phyloP scores from a whole-genome alignment of 2,113 vertebrate genomes.

The rabbit (Oryctolagus cuniculus) region DNA sequence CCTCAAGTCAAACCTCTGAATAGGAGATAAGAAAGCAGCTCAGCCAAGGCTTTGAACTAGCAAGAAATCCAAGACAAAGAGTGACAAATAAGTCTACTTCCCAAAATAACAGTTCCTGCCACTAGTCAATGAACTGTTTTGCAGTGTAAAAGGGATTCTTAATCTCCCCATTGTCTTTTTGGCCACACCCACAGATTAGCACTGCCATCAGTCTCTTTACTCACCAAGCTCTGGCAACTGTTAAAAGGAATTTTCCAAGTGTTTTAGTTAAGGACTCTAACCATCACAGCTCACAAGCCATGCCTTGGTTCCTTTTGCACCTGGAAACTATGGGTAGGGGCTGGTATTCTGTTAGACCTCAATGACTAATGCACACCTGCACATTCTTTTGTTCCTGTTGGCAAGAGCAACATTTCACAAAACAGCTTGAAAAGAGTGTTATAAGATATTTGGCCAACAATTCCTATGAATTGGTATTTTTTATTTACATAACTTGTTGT shows the following conservation, averaged over 20 bases:
- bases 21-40: slow-evolving; percentile 63
- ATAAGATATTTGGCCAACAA: slow-evolving; percentile 52
- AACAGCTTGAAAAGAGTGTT: slow-evolving; percentile 67
- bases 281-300: slow-evolving; percentile 60
- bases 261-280: slow-evolving; percentile 67
- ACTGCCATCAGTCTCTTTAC: slow-evolving; percentile 54
- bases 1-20: slow-evolving; percentile 67
- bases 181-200: slow-evolving; percentile 71
- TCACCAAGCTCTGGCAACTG: slow-evolving; percentile 69
- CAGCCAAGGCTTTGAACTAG: slow-evolving; percentile 74
- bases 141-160: slow-evolving; percentile 71
- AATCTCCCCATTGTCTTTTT: slow-evolving; percentile 71
- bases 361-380: slow-evolving; percentile 80
- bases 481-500: slow-evolving; percentile 29
- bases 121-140: slow-evolving; percentile 75
- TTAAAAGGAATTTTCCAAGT: slow-evolving; percentile 73
- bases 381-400: slow-evolving; percentile 75
- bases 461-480: slow-evolving; percentile 33
- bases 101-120: slow-evolving; percentile 66
- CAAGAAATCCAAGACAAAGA: slow-evolving; percentile 67
- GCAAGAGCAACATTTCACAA: slow-evolving; percentile 64
- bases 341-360: slow-evolving; percentile 57
- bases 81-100: slow-evolving; percentile 68
- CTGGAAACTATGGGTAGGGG: slow-evolving; percentile 70
- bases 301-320: slow-evolving; percentile 66